Base-by-base conservation (phyloP, 1,140 invertebrate genomes). In the Temnothorax longispinosus region DNA sequence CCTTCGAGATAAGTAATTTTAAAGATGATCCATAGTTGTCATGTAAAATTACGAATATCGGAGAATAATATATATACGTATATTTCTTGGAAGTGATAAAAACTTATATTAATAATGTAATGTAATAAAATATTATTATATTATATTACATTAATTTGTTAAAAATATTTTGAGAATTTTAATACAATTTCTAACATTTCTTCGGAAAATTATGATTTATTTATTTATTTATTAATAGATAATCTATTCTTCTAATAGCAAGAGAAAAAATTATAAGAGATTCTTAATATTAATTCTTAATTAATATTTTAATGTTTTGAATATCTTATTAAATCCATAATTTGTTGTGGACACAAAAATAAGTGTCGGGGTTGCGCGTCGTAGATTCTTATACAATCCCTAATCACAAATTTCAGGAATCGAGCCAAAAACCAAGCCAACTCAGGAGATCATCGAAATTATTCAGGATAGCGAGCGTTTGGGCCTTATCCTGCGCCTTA, bases 401-500 rank as follows among this genome's bases (percentile, higher is more conserved):
- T 38, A 13, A 32, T 41, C 4, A n/a, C 2, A 35, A 62, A 54
- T 77, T 77, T 27, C 18, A 81, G 78, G 50, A 44, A 44, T 8
- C 1, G 38, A 67, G 1, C 3, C n/a, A 44, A 56, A 44, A 56
- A 0, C 10, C 35, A 32, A 15, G 27, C 0, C 77, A 38, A 69
- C 8, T 0, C 32, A 21, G 38, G 1, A 41, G 47, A 11, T 72
- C 84, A n/a, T 58, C 67, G 35, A 84, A 76, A 10, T 44, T 60
- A 44, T 86, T 85, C 80, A 58, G 76, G 50, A 56, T 78, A 44
- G 52, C 44, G 7, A 91, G 65, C 60, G 86, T 87, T 6, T 92
- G 91, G 90, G 88, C 91, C 11, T 10, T 87, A 6, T 69, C 88
- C 0, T 91, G 90, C 21, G 89, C 90, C 7, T 77, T 86, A 21